Percentiles rank a stretch among this genome's conserved stretches.
Conservation (phyloP, 2,888 invertebrate genomes). For the Norana najaformis region DNA sequence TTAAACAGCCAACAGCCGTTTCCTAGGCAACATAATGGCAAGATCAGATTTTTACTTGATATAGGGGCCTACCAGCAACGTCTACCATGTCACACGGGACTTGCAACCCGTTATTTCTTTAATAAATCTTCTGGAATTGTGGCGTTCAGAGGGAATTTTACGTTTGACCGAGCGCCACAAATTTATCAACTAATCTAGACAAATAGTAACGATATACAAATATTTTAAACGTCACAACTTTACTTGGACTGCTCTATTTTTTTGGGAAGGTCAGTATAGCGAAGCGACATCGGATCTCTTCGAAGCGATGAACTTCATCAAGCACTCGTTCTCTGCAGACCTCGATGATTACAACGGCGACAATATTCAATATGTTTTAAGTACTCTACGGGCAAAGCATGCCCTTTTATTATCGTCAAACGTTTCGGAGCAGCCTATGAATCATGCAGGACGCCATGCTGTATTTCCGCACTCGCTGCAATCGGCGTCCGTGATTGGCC, state of each 20-base stretch:
- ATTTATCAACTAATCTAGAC: no score
- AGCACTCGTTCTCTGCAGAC: conserved; percentile 34
- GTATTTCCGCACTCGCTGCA: not conserved
- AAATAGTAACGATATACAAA: not conserved
- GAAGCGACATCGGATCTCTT: conserved; percentile 38
- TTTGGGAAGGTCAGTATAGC: conserved; percentile 38
- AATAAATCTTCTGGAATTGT: not conserved
- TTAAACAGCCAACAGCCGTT: not conserved
- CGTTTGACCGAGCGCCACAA: not conserved
- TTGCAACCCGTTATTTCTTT: not conserved
- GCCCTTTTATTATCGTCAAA: not conserved
- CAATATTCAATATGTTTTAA: conserved; percentile 34
- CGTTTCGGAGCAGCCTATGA: not conserved
- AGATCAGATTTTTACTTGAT: not conserved
- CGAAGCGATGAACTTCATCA: conserved; percentile 40
- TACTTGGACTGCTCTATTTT: not conserved
- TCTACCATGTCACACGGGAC: not conserved
- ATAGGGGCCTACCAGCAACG: not conserved
- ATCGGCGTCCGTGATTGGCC: not conserved
- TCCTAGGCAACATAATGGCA: not conserved
- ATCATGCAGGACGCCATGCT: not conserved
- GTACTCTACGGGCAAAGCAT: not conserved
- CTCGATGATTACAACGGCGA: conserved; percentile 32
- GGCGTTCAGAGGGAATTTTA: not conserved
- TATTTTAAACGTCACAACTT: not conserved